Evolutionary conservation across 1,140 invertebrate genomes (phyloP).

Genomic region (Olivierus martensii): DNA sequence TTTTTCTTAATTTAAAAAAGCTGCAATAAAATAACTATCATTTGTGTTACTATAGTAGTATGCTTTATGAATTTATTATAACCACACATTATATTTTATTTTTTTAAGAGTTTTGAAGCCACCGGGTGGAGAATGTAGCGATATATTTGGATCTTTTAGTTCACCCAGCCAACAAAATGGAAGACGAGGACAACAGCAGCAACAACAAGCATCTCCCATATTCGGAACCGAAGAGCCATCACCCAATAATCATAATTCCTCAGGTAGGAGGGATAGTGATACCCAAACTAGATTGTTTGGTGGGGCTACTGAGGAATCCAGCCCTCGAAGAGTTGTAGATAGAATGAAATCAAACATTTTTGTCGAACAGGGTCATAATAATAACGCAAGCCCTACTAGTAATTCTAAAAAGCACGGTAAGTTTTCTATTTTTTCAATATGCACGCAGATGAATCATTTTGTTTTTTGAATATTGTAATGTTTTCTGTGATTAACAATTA

Average conservation of each 20-base stretch:
- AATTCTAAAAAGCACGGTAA: conserved; percentile 9
- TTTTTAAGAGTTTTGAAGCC: conserved; percentile 44
- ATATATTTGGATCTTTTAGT: conserved; percentile 39
- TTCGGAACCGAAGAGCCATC: too few relatives aligned
- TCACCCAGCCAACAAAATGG: conserved; percentile 19
- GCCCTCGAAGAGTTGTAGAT: conserved; percentile 15
- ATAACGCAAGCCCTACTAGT: conserved; percentile 2
- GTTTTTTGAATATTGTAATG: too few relatives aligned
- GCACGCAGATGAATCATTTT: too few relatives aligned
- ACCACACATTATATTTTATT: too few relatives aligned
- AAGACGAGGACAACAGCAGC: not conserved
- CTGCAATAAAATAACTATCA: too few relatives aligned
- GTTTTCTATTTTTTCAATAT: not conserved
- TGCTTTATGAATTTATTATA: too few relatives aligned
- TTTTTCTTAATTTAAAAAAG: too few relatives aligned
- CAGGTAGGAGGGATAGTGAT: not conserved
- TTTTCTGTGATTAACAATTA: too few relatives aligned
- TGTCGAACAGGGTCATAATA: conserved; percentile 5
- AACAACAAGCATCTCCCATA: not conserved
- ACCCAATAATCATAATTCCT: not conserved
- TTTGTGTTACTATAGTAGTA: too few relatives aligned
- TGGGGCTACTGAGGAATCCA: not conserved
- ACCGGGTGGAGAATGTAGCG: conserved; percentile 47
- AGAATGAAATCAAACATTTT: conserved; percentile 17
- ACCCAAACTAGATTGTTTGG: conserved; percentile 13